Evolutionary conservation across 1,140 invertebrate species (phyloP).

Genomic region (Eupeodes corollae): DNA sequence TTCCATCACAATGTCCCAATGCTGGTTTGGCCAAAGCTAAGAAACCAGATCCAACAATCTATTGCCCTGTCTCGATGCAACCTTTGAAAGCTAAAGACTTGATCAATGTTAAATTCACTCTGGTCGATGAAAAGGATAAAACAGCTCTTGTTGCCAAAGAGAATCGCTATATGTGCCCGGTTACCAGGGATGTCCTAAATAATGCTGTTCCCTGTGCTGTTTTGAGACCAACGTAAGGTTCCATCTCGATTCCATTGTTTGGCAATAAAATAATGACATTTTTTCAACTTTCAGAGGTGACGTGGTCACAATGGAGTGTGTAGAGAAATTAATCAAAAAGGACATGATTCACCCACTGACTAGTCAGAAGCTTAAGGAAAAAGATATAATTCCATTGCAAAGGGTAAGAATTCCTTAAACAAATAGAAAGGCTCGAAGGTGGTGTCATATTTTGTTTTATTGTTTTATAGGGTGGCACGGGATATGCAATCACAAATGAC

Average conservation of each 20-base stretch:
- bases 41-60: conserved; percentile 86
- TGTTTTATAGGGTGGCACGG: conserved; percentile 75
- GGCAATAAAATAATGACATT: not conserved
- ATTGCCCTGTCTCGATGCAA: conserved; percentile 86
- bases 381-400: conserved; percentile 86
- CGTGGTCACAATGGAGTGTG: conserved; percentile 92
- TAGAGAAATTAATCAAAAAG: conserved; percentile 92
- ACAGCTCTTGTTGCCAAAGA: conserved; percentile 70
- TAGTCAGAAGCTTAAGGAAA: conserved; percentile 73
- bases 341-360: conserved; percentile 95
- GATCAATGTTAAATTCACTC: conserved; percentile 86
- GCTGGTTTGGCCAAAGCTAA: conserved; percentile 57
- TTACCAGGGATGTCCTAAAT: conserved; percentile 90
- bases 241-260: not conserved
- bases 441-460: conserved; percentile 13
- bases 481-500: conserved; percentile 78
- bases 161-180: conserved; percentile 92
- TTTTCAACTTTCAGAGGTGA: conserved; percentile 49
- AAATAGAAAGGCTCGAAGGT: no score
- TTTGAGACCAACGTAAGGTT: conserved; percentile 73
- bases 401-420: conserved; percentile 46
- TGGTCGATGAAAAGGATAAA: conserved; percentile 74
- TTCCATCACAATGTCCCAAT: conserved; percentile 86
- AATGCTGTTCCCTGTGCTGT: conserved; percentile 91
- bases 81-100: conserved; percentile 83